Percentiles rank a stretch among this genome's conserved stretches.
Conservation (phyloP, 2,113 vertebrate genomes). For the Leptosomus discolor region DNA sequence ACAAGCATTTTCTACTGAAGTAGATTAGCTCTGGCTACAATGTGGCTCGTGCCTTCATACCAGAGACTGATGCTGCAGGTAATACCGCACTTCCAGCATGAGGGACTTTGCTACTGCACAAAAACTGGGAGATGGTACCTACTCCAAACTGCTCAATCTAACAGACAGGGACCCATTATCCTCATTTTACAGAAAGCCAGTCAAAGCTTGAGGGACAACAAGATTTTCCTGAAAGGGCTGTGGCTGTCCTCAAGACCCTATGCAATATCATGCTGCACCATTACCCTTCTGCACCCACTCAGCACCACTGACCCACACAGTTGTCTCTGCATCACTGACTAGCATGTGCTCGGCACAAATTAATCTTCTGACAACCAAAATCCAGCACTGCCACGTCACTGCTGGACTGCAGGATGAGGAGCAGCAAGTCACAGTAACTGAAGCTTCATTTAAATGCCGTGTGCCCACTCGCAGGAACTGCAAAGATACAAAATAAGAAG, state of each 20-base stretch:
- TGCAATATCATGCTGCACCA: neutral
- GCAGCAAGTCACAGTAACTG: neutral
- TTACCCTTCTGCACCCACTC: neutral
- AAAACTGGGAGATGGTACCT: neutral
- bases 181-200: neutral
- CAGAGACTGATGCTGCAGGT: neutral
- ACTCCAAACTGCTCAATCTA: neutral
- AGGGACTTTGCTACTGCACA: neutral
- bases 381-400: neutral
- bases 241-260: accelerated
- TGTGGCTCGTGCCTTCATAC: neutral
- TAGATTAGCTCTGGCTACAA: neutral
- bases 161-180: neutral
- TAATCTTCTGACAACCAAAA: neutral
- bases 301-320: neutral
- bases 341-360: accelerated
- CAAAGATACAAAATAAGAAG: neutral
- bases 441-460: neutral
- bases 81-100: neutral
- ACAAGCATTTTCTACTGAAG: neutral
- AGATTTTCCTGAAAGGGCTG: neutral
- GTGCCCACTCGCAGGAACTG: neutral
- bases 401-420: neutral
- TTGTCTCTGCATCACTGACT: neutral
- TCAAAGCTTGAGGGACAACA: neutral